These are phyloP conservation scores for Terebella lapidaria DNA, from an alignment of 2,888 invertebrate genomes.

Conservation along the genomic window DNA sequence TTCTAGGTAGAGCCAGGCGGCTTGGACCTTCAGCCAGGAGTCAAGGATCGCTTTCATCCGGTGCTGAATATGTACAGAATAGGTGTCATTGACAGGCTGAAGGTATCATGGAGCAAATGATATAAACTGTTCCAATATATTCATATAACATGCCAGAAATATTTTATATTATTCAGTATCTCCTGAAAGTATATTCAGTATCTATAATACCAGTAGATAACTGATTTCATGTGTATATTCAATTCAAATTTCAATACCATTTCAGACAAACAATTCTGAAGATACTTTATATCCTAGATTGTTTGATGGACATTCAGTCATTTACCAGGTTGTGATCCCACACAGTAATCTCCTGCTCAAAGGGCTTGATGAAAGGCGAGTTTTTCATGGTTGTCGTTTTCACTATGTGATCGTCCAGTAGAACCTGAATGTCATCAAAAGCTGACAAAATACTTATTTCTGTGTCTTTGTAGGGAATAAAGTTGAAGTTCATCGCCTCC, in stretches of 20 bases:
- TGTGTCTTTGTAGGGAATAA: constrained; percentile 48
- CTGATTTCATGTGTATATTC: too few relatives aligned
- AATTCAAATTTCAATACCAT: too few relatives aligned
- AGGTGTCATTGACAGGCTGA: not conserved
- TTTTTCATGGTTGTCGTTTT: constrained; percentile 53
- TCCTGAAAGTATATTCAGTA: too few relatives aligned
- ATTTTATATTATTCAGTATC: too few relatives aligned
- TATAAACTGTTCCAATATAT: too few relatives aligned
- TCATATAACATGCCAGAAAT: too few relatives aligned
- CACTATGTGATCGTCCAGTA: constrained; percentile 51
- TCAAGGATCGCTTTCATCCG: constrained; percentile 49
- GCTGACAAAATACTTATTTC: constrained; percentile 44
- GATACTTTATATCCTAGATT: too few relatives aligned
- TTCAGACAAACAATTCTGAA: too few relatives aligned
- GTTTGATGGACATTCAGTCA: too few relatives aligned
- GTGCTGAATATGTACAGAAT: constrained; percentile 38
- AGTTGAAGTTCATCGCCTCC: constrained; percentile 44
- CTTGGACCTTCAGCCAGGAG: constrained; percentile 51
- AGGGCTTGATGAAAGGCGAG: constrained; percentile 51
- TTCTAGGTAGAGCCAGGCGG: constrained; percentile 52
- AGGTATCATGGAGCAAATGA: too few relatives aligned
- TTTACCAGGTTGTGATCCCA: constrained; percentile 47
- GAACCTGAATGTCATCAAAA: constrained; percentile 50
- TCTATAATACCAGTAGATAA: too few relatives aligned
- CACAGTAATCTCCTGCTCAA: constrained; percentile 46